A percentile compares a stretch with the other conserved stretches of the same genome.
Evolutionary conservation across 1,140 invertebrate genomes (phyloP).

Genomic region (Formica exsecta): DNA sequence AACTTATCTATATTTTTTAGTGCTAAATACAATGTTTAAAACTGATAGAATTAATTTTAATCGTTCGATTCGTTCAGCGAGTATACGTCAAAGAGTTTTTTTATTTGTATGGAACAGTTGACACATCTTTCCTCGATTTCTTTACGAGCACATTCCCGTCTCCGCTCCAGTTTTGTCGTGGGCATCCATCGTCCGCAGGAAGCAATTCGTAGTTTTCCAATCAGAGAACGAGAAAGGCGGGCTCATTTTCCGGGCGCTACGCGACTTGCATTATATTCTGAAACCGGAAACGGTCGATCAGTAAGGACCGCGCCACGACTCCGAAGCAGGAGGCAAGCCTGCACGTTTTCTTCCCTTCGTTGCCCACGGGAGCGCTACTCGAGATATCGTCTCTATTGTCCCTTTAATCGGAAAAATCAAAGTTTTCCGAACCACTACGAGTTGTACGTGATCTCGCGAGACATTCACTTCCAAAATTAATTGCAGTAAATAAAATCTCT

Average conservation of each 20-base stretch:
- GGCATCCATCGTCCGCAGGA: constrained; percentile 70
- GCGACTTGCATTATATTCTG: constrained; percentile 70
- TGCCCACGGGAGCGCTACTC: constrained; percentile 62
- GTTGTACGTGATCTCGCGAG: constrained; percentile 43
- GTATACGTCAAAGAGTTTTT: constrained; percentile 43
- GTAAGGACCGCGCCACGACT: constrained; percentile 45
- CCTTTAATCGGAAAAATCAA: constrained; percentile 78
- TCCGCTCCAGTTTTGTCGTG: constrained; percentile 53
- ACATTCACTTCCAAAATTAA: constrained; percentile 23
- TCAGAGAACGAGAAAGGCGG: constrained; percentile 69
- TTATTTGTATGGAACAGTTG: background rate
- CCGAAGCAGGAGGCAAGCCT: constrained; percentile 5
- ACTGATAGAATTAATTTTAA: background rate
- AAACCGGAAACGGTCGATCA: constrained; percentile 73
- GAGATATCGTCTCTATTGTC: constrained; percentile 77
- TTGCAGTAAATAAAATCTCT: background rate
- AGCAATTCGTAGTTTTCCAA: constrained; percentile 79
- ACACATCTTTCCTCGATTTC: constrained; percentile 27
- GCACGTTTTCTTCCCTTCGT: constrained; percentile 64
- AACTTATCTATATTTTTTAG: background rate
- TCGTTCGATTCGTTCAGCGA: constrained; percentile 3
- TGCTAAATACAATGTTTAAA: background rate
- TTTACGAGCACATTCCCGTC: constrained; percentile 15
- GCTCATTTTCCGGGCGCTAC: constrained; percentile 69
- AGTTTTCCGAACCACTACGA: constrained; percentile 58